Conservation (phyloP, 2,797 vertebrate genomes). For the Cetoscarus ocellatus region DNA sequence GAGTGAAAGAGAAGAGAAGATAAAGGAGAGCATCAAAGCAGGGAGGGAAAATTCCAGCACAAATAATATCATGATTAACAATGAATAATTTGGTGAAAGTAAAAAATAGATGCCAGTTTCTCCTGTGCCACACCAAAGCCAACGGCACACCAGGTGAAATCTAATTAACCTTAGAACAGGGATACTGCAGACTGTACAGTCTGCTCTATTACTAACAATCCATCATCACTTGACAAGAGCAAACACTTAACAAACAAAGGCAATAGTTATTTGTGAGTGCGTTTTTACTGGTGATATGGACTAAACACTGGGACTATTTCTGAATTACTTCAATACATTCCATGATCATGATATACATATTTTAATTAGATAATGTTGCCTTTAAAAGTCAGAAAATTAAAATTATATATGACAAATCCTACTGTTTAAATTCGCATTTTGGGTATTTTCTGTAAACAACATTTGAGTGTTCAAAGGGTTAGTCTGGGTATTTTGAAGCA, state of each 20-base stretch:
- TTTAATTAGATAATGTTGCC: no score
- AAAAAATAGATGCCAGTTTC: constrained; percentile 45
- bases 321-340: no score
- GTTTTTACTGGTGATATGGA: not conserved
- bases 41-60: constrained; percentile 38
- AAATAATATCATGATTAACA: constrained; percentile 25
- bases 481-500: no score
- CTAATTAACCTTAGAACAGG: constrained; percentile 9
- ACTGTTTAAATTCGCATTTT: no score
- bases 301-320: not conserved
- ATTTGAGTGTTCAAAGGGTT: no score
- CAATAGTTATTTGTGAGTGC: not conserved
- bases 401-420: no score
- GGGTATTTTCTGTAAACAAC: no score
- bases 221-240: not conserved
- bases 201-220: constrained; percentile 3
- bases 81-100: constrained; percentile 20
- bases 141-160: constrained; percentile 10
- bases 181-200: constrained; percentile 18
- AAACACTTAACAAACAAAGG: constrained; percentile 5
- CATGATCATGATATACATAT: no score
- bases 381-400: no score
- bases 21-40: constrained; percentile 51
- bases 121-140: constrained; percentile 41
- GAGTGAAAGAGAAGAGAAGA: constrained; percentile 52